These are phyloP conservation scores for Ailurus styani DNA, from an alignment of 2,113 vertebrate genomes.

Conservation along the genomic window DNA sequence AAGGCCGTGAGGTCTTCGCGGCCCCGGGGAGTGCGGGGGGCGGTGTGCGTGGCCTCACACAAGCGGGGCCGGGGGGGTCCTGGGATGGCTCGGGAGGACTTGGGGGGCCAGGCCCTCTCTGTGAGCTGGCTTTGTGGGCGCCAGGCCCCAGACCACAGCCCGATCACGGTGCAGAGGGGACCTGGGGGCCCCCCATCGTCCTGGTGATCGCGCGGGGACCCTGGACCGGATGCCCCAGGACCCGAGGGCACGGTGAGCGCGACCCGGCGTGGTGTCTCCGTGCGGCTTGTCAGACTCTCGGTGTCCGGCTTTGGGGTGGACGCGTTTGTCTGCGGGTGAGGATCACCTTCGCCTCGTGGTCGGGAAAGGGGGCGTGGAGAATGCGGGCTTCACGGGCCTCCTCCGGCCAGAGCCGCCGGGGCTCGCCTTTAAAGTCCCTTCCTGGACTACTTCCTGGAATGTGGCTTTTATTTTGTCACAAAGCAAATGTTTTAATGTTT, in stretches of 20 bases:
- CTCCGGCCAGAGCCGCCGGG: fast-evolving
- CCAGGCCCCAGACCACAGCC: neutral
- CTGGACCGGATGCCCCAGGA: fast-evolving
- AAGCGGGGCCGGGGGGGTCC: too few relatives aligned
- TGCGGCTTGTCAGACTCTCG: neutral
- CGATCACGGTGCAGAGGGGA: too few relatives aligned
- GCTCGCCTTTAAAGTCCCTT: neutral
- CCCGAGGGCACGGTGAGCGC: neutral
- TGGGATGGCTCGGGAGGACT: fast-evolving
- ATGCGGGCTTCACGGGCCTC: neutral
- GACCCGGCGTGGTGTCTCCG: neutral
- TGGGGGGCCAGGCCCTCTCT: neutral
- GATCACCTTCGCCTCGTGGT: fast-evolving
- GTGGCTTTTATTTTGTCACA: constrained; percentile 17
- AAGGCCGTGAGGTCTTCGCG: fast-evolving
- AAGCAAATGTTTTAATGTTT: neutral
- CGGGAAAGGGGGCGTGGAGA: neutral
- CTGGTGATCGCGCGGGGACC: neutral
- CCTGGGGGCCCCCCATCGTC: neutral
- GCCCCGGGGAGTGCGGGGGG: neutral
- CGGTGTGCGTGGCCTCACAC: too few relatives aligned
- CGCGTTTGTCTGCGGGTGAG: too few relatives aligned
- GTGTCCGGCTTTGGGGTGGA: too few relatives aligned
- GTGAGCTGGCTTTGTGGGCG: neutral
- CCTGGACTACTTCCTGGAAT: neutral